These are phyloP conservation scores for Drosophila willistoni DNA, from an alignment of 1,140 invertebrate genomes.

Conservation along the genomic window DNA sequence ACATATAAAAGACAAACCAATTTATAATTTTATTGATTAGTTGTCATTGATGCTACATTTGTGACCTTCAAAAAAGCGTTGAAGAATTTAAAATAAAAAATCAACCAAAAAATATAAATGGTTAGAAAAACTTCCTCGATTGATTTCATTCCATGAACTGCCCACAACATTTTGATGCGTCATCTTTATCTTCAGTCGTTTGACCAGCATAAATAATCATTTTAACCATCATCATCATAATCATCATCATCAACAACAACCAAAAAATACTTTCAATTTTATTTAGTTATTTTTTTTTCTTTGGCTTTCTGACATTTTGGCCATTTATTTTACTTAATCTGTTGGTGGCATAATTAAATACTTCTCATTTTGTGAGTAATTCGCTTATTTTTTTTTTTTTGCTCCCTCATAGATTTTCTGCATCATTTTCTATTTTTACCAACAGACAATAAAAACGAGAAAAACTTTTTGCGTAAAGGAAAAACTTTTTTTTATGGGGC, in stretches of 20 bases:
- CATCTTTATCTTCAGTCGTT: conserved; percentile 30
- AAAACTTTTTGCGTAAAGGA: conserved; percentile 45
- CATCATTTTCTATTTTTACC: conserved; percentile 48
- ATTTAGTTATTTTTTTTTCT: conserved; percentile 28
- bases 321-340: conserved; percentile 63
- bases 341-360: conserved; percentile 55
- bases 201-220: conserved; percentile 36
- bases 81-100: conserved; percentile 48
- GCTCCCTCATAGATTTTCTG: conserved; percentile 52
- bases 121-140: conserved; percentile 52
- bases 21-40: conserved; percentile 68
- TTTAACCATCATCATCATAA: conserved; percentile 14
- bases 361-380: neutral
- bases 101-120: neutral
- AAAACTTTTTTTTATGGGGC: conserved; percentile 50
- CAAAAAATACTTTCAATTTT: conserved; percentile 43
- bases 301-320: conserved; percentile 59
- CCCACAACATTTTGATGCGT: conserved; percentile 65
- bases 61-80: conserved; percentile 53
- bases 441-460: conserved; percentile 44
- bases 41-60: conserved; percentile 58
- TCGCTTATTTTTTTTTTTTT: neutral
- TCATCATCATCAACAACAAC: conserved; percentile 34
- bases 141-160: conserved; percentile 32
- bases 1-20: conserved; percentile 19